Conservation (phyloP, 2,113 vertebrate species). For the Campylomormyrus tamandua region DNA sequence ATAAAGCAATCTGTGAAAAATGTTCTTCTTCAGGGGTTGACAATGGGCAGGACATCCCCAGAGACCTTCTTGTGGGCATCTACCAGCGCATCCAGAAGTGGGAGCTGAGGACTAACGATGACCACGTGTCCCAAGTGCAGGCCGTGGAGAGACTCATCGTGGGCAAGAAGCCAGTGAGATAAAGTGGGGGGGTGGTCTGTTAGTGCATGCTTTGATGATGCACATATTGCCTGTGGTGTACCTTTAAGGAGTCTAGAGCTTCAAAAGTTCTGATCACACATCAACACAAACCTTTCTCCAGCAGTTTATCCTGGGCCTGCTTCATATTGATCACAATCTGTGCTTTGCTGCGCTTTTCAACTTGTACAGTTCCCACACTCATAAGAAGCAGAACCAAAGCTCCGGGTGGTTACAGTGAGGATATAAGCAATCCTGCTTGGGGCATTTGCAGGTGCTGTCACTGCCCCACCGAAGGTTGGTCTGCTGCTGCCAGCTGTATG, state of each 20-base stretch:
- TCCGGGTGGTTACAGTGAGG: background rate
- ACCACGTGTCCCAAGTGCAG: slow-evolving; percentile 94
- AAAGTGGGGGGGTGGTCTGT: background rate
- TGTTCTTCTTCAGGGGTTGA: slow-evolving; percentile 71
- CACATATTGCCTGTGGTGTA: background rate
- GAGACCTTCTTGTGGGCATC: slow-evolving; percentile 88
- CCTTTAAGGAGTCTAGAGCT: background rate
- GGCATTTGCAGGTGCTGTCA: slow-evolving; percentile 72
- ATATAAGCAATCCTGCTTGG: background rate
- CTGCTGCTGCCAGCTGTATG: slow-evolving; percentile 91
- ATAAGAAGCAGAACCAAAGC: background rate
- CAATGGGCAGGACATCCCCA: slow-evolving; percentile 90
- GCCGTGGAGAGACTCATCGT: slow-evolving; percentile 91
- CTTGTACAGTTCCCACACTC: background rate
- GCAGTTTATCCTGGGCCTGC: background rate
- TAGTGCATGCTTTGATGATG: background rate
- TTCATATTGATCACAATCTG: background rate
- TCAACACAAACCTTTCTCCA: background rate
- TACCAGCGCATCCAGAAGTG: slow-evolving; percentile 90
- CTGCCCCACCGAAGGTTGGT: slow-evolving; percentile 85
- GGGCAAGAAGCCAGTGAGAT: slow-evolving; percentile 88
- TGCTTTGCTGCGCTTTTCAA: background rate
- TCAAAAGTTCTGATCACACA: background rate
- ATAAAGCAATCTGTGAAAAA: background rate
- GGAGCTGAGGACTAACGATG: slow-evolving; percentile 89